Base-by-base conservation (phyloP, 2,888 invertebrate species). In the Perizoma flavofasciatum region DNA sequence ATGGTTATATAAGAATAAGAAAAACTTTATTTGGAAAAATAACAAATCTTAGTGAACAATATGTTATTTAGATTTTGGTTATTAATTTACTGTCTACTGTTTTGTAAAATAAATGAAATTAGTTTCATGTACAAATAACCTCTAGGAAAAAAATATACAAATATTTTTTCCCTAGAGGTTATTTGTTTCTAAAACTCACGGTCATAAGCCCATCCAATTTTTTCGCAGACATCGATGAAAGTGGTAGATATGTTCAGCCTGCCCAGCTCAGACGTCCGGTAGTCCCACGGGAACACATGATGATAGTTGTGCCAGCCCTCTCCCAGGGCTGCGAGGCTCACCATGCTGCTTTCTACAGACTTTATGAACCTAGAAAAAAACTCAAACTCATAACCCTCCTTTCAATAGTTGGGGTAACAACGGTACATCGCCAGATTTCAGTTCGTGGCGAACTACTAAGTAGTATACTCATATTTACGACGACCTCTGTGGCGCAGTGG, bases 261-360 rank as follows among this genome's bases (percentile, higher is more conserved):
- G 0, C 95, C 95, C 32, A 95, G 88, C 88, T 95, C 95, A 65
- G 92, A 95, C 69, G 94, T 94, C 78, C 93, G 93, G 85, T 94
- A 95, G 78, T 94, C 95, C 94, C 94, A 95, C 47, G 96, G 96
- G 76, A 95, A 95, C 9, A 95, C 96, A 79, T 96, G 96, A 77
- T 96, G 96, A 78, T 95, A 96, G 83, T 96, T 96, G 83, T 96
- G 96, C 96, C 96, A 96, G 10, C 96, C 96, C 77, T 96, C 96
- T 0, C 96, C 96, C 10, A 96, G 81, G 0, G 96, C 95, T 6
- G 95, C 94, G 46, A 96, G 85, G n/a, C 96, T 95, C 0, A 96
- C 96, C 5, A 94, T 86, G 5, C 94, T 80, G 73, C 95, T 96
- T 75, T 96, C 96, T 5, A 95, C 95, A 0, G 96, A 94, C 46